Conservation (phyloP, 2,888 invertebrate genomes). For the Prenolepis imparis region DNA sequence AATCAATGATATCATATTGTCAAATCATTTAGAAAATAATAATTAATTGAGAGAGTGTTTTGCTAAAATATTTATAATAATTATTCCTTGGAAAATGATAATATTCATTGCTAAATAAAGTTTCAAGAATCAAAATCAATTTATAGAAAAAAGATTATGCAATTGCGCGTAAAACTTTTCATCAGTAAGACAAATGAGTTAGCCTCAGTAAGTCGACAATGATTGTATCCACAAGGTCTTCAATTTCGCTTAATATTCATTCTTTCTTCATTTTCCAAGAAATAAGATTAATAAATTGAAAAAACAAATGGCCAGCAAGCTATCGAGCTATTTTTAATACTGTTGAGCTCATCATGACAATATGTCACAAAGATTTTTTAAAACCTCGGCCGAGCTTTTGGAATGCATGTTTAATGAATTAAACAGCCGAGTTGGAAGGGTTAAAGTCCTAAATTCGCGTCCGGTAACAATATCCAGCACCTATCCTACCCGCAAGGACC, state of each 20-base stretch:
- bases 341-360: background rate
- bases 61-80: background rate
- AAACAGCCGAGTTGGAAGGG: conserved; percentile 5
- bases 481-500: background rate
- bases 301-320: background rate
- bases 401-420: conserved; percentile 25
- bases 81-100: background rate
- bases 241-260: background rate
- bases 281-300: background rate
- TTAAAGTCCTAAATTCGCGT: conserved; percentile 38
- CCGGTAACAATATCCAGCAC: conserved; percentile 21
- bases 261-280: conserved; percentile 18
- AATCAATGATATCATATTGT: background rate
- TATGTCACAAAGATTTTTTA: conserved; percentile 11
- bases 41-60: background rate
- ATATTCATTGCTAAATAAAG: background rate
- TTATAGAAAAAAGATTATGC: background rate
- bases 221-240: background rate
- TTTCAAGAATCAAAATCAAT: background rate
- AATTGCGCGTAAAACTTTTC: background rate
- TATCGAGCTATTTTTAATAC: background rate
- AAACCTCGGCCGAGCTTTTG: background rate
- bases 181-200: background rate
- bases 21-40: background rate
- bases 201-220: background rate